Percentiles rank a stretch among this genome's conserved stretches.
Evolutionary conservation across 1,140 invertebrate genomes (phyloP).

Genomic region (Euura saliciscinereae): DNA sequence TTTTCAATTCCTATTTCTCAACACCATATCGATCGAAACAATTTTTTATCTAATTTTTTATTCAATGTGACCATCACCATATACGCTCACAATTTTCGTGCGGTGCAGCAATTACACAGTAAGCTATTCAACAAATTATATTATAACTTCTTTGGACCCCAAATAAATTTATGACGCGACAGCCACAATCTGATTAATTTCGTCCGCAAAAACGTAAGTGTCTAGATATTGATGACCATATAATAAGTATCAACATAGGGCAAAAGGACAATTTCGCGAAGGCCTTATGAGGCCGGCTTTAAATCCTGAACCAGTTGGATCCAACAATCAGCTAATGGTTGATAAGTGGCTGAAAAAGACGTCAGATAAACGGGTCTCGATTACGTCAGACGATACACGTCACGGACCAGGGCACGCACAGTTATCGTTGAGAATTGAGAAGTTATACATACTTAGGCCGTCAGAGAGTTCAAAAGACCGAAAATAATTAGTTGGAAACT

Average conservation of each 20-base stretch:
- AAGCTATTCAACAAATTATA: not conserved
- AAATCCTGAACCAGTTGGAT: not conserved
- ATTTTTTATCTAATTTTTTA: too few species aligned
- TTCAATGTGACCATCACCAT: not conserved
- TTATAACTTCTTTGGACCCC: too few species aligned
- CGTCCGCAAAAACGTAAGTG: not conserved
- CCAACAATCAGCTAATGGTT: not conserved
- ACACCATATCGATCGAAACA: too few species aligned
- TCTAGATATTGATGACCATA: not conserved
- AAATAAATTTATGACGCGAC: slow-evolving; percentile 1
- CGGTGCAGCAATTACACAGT: not conserved
- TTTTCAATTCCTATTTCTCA: not conserved
- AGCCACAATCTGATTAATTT: not conserved
- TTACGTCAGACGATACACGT: too few species aligned
- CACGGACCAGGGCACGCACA: too few species aligned
- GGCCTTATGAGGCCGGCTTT: not conserved
- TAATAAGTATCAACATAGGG: not conserved
- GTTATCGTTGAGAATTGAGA: too few species aligned
- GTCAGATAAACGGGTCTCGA: not conserved
- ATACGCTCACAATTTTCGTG: slow-evolving; percentile 5
- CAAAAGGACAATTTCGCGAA: not conserved
- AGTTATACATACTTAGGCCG: too few species aligned
- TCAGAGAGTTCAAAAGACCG: too few species aligned
- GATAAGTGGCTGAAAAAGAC: slow-evolving; percentile 14
- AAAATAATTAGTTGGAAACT: too few species aligned